Percentiles rank a stretch among this genome's conserved stretches.
These are phyloP conservation scores for Cyprinodon brontotheroides DNA, from an alignment of 2,113 vertebrate species.

Conservation along the genomic window DNA sequence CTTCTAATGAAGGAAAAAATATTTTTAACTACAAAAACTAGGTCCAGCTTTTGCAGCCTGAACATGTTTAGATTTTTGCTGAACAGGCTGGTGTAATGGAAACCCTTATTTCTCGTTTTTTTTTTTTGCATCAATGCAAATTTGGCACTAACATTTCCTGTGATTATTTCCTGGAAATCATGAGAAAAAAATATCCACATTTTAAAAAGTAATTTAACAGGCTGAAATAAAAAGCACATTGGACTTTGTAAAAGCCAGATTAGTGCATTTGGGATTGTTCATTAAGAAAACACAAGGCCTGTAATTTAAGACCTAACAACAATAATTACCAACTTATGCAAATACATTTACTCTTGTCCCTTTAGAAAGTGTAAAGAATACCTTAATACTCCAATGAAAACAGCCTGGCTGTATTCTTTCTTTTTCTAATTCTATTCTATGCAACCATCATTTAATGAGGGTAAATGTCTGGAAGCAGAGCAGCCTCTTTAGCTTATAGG, in stretches of 20 bases:
- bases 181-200: slow-evolving; percentile 19
- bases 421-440: neutral
- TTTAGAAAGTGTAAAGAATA: slow-evolving; percentile 11
- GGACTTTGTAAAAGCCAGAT: slow-evolving; percentile 34
- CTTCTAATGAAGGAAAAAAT: slow-evolving; percentile 30
- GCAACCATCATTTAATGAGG: slow-evolving; percentile 23
- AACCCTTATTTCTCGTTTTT: slow-evolving; percentile 42
- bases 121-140: slow-evolving; percentile 41
- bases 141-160: slow-evolving; percentile 10
- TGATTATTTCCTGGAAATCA: slow-evolving; percentile 17
- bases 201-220: slow-evolving; percentile 23
- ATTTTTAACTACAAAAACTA: no score
- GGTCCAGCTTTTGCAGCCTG: neutral
- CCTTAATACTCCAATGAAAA: neutral
- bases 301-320: slow-evolving; percentile 20
- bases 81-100: slow-evolving; percentile 27
- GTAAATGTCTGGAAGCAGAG: slow-evolving; percentile 34
- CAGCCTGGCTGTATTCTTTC: slow-evolving; percentile 1
- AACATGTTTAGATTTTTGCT: slow-evolving; percentile 34
- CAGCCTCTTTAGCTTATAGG: slow-evolving; percentile 39
- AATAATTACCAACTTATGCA: slow-evolving; percentile 30
- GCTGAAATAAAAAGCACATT: slow-evolving; percentile 27
- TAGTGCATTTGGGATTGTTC: slow-evolving; percentile 36
- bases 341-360: slow-evolving; percentile 10
- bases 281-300: slow-evolving; percentile 30